Conservation (phyloP, 2,113 vertebrate genomes). For the Trichechus manatus region DNA sequence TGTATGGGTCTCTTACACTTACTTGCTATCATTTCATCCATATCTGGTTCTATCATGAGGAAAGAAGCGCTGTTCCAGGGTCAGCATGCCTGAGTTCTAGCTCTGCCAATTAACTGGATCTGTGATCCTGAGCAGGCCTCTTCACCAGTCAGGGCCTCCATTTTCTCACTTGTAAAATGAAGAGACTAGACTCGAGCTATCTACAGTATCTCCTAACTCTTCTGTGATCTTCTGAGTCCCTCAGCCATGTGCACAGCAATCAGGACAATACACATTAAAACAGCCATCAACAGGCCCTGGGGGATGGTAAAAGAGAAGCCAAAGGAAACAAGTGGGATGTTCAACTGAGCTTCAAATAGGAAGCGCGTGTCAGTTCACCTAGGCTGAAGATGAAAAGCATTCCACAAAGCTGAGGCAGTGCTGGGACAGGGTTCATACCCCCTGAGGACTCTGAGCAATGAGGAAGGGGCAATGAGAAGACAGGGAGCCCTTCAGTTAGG, state of each 20-base stretch:
- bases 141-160: neutral
- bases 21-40: neutral
- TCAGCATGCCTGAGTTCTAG: neutral
- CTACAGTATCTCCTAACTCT: neutral
- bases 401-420: slow-evolving; percentile 78
- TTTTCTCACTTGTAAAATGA: neutral
- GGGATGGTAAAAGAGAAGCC: slow-evolving; percentile 77
- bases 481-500: neutral
- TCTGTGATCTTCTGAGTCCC: neutral
- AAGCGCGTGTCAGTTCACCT: slow-evolving; percentile 65
- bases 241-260: neutral
- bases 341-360: slow-evolving; percentile 78
- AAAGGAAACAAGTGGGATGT: slow-evolving; percentile 82
- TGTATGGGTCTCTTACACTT: neutral
- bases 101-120: neutral
- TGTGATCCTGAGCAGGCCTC: neutral
- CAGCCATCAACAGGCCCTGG: slow-evolving; percentile 63
- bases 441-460: neutral
- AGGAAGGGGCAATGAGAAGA: neutral
- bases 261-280: slow-evolving; percentile 70
- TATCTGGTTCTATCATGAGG: neutral
- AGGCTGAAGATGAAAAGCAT: slow-evolving; percentile 82
- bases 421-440: neutral
- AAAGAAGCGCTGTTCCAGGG: accelerated
- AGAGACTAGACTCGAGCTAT: neutral